Percentiles rank a stretch among this genome's conserved stretches.
phyloP scores from a whole-genome alignment of 1,140 invertebrate genomes.

The Limonius californicus region DNA sequence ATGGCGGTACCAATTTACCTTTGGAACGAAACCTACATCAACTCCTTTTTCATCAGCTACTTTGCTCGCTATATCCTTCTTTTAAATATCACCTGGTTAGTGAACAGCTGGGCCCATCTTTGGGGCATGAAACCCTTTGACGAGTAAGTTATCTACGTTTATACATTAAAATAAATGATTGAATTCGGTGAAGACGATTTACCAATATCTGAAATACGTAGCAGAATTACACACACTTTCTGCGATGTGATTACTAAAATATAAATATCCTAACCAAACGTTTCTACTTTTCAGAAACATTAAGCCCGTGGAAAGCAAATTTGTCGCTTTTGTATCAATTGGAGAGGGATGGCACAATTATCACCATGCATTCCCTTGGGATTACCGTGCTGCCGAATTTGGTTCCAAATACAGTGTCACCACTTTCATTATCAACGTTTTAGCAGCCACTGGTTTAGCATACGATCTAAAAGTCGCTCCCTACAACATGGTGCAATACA shows the following conservation, averaged over 20 bases:
- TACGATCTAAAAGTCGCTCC: slow-evolving; percentile 61
- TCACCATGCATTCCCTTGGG: slow-evolving; percentile 75
- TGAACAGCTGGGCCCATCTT: slow-evolving; percentile 76
- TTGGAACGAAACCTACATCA: slow-evolving; percentile 62
- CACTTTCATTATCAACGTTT: slow-evolving; percentile 50
- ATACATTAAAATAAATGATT: too few relatives aligned
- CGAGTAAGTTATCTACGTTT: slow-evolving; percentile 55
- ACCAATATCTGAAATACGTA: too few relatives aligned
- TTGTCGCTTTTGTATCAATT: slow-evolving; percentile 51
- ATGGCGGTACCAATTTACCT: slow-evolving; percentile 64
- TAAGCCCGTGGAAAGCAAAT: slow-evolving; percentile 53
- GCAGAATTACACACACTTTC: not conserved
- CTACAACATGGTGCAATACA: slow-evolving; percentile 50
- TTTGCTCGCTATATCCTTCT: slow-evolving; percentile 66
- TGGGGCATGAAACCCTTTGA: slow-evolving; percentile 67
- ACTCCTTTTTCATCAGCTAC: slow-evolving; percentile 54
- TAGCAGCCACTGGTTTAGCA: slow-evolving; percentile 52
- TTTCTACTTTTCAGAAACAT: slow-evolving; percentile 23
- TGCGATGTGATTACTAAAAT: too few relatives aligned
- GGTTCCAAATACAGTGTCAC: slow-evolving; percentile 49
- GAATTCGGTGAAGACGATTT: too few relatives aligned
- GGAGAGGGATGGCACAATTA: slow-evolving; percentile 79
- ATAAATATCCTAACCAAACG: too few relatives aligned
- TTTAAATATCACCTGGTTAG: slow-evolving; percentile 81
- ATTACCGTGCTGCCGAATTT: slow-evolving; percentile 63